phyloP scores from a whole-genome alignment of 2,113 vertebrate genomes.

The Sander vitreus region DNA sequence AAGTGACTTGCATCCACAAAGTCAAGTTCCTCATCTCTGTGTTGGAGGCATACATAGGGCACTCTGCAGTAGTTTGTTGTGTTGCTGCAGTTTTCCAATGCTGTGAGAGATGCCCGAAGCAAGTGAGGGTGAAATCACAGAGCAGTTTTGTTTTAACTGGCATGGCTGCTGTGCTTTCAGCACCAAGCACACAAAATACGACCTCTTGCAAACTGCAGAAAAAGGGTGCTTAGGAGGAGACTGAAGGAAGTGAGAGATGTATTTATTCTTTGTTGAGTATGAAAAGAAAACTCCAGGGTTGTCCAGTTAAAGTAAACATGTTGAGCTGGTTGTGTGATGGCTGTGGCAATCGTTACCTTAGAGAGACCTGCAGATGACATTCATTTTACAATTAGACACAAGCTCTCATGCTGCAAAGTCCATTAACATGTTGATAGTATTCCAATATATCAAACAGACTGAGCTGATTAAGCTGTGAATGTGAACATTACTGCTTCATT shows the following conservation, averaged over 20 bases:
- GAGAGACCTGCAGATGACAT: background rate
- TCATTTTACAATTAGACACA: conserved; percentile 3
- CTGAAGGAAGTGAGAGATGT: background rate
- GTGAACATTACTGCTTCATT: background rate
- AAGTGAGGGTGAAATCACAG: conserved; percentile 75
- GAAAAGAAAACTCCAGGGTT: background rate
- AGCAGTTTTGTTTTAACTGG: conserved; percentile 74
- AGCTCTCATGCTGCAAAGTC: background rate
- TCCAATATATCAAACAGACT: background rate
- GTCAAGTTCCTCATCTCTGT: background rate
- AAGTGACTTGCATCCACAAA: background rate
- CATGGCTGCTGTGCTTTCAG: conserved; percentile 50
- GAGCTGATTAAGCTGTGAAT: conserved; percentile 6
- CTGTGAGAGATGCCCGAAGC: conserved; percentile 72
- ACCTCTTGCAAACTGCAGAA: conserved; percentile 17
- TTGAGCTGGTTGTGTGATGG: background rate
- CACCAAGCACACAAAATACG: conserved; percentile 42
- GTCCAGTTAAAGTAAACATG: conserved; percentile 1
- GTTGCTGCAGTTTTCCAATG: conserved; percentile 51
- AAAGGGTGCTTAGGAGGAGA: background rate
- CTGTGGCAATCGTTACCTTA: background rate
- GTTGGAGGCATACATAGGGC: conserved; percentile 14
- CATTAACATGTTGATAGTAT: background rate
- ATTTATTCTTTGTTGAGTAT: background rate
- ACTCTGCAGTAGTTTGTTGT: conserved; percentile 55